These are phyloP conservation scores for Pollenia labialis DNA, from an alignment of 2,888 invertebrate species.

Conservation along the genomic window DNA sequence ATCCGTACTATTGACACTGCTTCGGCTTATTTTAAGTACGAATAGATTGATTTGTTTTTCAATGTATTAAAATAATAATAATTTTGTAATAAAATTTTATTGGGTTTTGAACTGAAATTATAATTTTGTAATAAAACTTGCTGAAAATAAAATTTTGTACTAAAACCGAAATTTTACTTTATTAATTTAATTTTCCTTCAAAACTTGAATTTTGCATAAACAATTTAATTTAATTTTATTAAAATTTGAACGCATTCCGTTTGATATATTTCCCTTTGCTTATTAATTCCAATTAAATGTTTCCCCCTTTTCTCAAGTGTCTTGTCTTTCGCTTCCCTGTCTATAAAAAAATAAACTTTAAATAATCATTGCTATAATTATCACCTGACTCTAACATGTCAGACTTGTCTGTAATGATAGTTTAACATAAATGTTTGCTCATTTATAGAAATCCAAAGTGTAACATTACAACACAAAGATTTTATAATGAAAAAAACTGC, in stretches of 20 bases:
- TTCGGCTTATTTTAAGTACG: no score
- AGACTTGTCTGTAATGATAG: constrained; percentile 46
- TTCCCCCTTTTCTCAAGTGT: background rate
- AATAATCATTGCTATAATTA: constrained; percentile 19
- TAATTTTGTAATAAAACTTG: no score
- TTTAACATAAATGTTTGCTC: constrained; percentile 8
- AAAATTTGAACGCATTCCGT: background rate
- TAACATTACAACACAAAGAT: background rate
- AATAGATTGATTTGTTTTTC: no score
- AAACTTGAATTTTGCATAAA: no score
- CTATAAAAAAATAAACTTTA: background rate
- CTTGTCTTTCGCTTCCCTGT: background rate
- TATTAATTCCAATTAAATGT: background rate
- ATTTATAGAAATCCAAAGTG: background rate
- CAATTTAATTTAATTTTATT: no score
- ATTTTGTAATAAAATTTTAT: no score
- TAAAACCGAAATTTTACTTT: no score
- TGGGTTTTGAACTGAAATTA: no score
- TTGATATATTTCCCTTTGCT: background rate
- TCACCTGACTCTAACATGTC: constrained; percentile 61
- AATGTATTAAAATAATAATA: no score
- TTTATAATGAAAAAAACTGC: constrained; percentile 10
- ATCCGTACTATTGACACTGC: no score
- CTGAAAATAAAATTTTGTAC: no score
- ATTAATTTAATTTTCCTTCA: no score